Base-by-base conservation (phyloP, 1,140 invertebrate genomes). In the Drosophila baimaii region DNA sequence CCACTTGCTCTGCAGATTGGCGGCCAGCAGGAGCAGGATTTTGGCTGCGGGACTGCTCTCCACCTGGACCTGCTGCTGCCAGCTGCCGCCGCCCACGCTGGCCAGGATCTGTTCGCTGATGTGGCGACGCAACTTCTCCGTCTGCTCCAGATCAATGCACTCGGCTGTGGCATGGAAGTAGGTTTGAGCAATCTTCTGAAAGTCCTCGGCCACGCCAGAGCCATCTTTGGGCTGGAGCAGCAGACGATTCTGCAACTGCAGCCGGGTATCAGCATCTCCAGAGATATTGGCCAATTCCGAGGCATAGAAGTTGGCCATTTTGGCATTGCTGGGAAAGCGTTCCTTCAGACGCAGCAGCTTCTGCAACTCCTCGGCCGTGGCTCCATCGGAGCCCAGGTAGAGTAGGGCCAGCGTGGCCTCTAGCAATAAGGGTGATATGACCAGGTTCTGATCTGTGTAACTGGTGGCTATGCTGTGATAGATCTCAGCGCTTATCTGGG, bases 251-350 rank as follows among this genome's bases (percentile, higher is more conserved):
- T 81, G 75, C 15, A 91, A 41, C 47, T 77, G 62, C 5, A 91
- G 51, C 4, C 77, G 57, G 10, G 90, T 91, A 21, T 91, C 86
- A 1, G 54, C 19, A 44, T 78, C 72, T 5, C 52, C 47, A 2
- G 78, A 81, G 5, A 77, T 76, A 2, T 70, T 73, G 2, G 65
- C 70, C 25, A 91, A 37, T 35, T 85, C 76, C 0, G 70, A 57
- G 13, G 90, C 90, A 79, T 72, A 91, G 39, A 77, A 91, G 25
- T 89, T 91, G 19, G 90, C 90, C 90, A 91, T 91, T 73, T 91
- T 91, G n/a, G 88, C 88, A 58, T 91, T 91, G 63, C 77, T 91
- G n/a, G 73, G 51, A 33, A 86, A 91, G 15, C 88, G 90, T 17
- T 90, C 49, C 65, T 89, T 78, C 13, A 91, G 47, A 25, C 88